These are phyloP conservation scores for Standfussiana lucernea DNA, from an alignment of 2,888 invertebrate species.

Conservation along the genomic window DNA sequence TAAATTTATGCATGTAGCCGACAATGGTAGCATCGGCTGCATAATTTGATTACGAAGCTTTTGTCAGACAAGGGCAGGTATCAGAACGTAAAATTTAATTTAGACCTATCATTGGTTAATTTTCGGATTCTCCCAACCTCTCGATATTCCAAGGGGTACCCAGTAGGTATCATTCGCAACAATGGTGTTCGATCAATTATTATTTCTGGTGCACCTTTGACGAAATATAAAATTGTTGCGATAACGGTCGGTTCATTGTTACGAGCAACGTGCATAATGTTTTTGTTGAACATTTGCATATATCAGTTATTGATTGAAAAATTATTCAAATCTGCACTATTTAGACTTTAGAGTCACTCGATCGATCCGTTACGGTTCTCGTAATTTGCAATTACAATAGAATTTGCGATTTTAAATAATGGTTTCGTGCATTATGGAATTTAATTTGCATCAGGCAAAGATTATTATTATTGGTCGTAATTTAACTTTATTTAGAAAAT, in stretches of 20 bases:
- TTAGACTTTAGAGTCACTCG: constrained; percentile 84
- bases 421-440: constrained; percentile 72
- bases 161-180: constrained; percentile 85
- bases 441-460: constrained; percentile 73
- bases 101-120: constrained; percentile 90
- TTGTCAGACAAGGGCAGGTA: constrained; percentile 88
- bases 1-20: constrained; percentile 88
- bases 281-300: constrained; percentile 86
- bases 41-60: constrained; percentile 90
- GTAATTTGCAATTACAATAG: constrained; percentile 79
- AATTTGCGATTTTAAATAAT: constrained; percentile 82
- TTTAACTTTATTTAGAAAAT: constrained; percentile 68
- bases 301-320: constrained; percentile 90
- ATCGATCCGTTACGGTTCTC: constrained; percentile 88
- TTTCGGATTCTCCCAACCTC: constrained; percentile 88
- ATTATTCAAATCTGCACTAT: constrained; percentile 87
- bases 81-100: constrained; percentile 90
- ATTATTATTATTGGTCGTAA: constrained; percentile 67
- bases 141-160: constrained; percentile 79
- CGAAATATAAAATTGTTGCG: constrained; percentile 88
- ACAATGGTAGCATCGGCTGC: constrained; percentile 89
- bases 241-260: constrained; percentile 89
- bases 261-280: constrained; percentile 80
- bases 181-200: constrained; percentile 88
- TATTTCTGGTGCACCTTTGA: constrained; percentile 89